These are phyloP conservation scores for Amphiduros pacificus DNA, from an alignment of 2,888 invertebrate species.

Conservation along the genomic window DNA sequence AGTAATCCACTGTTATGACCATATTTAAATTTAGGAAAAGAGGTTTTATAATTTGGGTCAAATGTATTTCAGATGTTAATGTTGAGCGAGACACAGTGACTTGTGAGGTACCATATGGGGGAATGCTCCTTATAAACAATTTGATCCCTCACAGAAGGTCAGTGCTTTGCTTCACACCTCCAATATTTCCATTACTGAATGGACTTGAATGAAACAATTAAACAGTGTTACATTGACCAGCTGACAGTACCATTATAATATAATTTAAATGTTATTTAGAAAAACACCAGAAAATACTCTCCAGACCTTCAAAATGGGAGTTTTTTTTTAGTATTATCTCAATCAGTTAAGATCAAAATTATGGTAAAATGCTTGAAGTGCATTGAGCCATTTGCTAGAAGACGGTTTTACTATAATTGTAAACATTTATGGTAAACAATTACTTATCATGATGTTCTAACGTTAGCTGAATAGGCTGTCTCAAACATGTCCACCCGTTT, in stretches of 20 bases:
- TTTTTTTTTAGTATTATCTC: too few relatives aligned
- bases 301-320: too few relatives aligned
- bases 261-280: not conserved
- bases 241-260: not conserved
- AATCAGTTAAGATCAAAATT: too few relatives aligned
- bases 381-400: too few relatives aligned
- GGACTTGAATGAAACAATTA: not conserved
- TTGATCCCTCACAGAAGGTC: conserved; percentile 55
- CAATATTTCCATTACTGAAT: not conserved
- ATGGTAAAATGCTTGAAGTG: too few relatives aligned
- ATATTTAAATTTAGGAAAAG: not conserved
- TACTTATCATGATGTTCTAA: too few relatives aligned
- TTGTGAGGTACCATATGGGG: conserved; percentile 50
- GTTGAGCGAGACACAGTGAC: conserved; percentile 40
- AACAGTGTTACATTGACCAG: not conserved
- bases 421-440: too few relatives aligned
- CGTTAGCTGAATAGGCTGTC: too few relatives aligned
- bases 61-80: conserved; percentile 32
- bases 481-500: too few relatives aligned
- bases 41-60: not conserved
- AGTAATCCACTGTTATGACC: too few relatives aligned
- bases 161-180: not conserved
- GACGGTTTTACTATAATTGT: too few relatives aligned
- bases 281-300: too few relatives aligned
- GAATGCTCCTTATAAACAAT: conserved; percentile 51